Evolutionary conservation across 1,140 invertebrate genomes (phyloP).

Genomic region (Camponotus pennsylvanicus): DNA sequence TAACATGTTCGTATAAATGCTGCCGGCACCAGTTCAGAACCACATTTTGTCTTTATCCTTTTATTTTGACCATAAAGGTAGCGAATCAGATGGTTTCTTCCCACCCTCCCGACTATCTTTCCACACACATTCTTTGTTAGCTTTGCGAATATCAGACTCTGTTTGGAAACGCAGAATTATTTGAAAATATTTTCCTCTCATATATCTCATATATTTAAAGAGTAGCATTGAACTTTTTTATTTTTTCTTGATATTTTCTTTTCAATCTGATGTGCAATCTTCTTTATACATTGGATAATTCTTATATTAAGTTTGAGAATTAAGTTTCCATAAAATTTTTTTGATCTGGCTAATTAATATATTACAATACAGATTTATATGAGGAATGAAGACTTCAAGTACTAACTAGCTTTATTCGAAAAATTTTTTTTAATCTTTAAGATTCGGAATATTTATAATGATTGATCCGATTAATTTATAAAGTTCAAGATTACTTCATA

Average conservation of each 20-base stretch:
- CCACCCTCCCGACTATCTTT: no score
- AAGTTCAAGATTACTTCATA: no score
- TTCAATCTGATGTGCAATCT: background rate
- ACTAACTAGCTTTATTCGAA: no score
- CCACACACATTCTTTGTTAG: background rate
- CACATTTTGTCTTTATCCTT: background rate
- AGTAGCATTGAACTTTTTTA: no score
- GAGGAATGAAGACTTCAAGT: no score
- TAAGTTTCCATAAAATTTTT: background rate
- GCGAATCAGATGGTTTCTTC: background rate
- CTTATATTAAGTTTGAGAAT: background rate
- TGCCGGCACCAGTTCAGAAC: background rate
- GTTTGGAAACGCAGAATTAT: background rate
- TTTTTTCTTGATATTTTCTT: no score
- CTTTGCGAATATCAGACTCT: background rate
- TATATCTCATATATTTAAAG: no score
- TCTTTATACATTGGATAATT: background rate
- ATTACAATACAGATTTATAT: no score
- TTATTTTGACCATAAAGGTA: background rate
- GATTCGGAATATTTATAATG: no score
- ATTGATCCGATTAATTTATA: no score
- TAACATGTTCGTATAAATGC: background rate
- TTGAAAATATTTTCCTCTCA: background rate
- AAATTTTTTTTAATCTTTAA: no score
- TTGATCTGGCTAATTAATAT: no score